Percentiles rank a stretch among this genome's conserved stretches.
Conservation (phyloP, 2,797 vertebrate species). For the Lates japonicus region DNA sequence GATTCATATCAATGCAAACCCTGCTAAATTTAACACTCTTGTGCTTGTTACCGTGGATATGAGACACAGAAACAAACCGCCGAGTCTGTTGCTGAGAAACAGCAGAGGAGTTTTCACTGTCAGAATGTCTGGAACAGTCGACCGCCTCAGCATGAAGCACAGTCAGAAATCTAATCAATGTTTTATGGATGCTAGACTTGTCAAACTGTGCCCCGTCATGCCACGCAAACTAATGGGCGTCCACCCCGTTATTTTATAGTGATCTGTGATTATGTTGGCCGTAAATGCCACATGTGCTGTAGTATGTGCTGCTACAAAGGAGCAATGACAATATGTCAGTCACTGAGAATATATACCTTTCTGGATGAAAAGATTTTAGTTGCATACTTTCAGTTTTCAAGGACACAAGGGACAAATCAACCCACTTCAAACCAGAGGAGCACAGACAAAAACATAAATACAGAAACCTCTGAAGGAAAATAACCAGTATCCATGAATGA, state of each 20-base stretch:
- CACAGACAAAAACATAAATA: not conserved
- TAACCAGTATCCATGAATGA: not conserved
- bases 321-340: not conserved
- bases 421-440: not conserved
- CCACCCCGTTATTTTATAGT: slow-evolving; percentile 17
- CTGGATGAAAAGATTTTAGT: not conserved
- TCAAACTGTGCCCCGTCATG: slow-evolving; percentile 40
- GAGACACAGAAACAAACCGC: slow-evolving; percentile 61
- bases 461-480: not conserved
- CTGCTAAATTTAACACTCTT: slow-evolving; percentile 57
- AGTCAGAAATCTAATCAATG: slow-evolving; percentile 58
- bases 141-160: slow-evolving; percentile 45
- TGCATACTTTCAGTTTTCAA: not conserved
- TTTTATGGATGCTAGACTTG: slow-evolving; percentile 53
- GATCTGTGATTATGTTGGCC: slow-evolving; percentile 22
- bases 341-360: not conserved
- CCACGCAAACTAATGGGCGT: slow-evolving; percentile 34
- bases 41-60: slow-evolving; percentile 67
- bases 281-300: slow-evolving; percentile 16
- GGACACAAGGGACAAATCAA: not conserved
- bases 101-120: slow-evolving; percentile 66
- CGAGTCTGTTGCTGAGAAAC: slow-evolving; percentile 78
- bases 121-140: slow-evolving; percentile 57
- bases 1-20: slow-evolving; percentile 48
- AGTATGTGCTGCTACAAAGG: not conserved